Conservation (phyloP, 2,113 vertebrate species). For the Chauna torquata region DNA sequence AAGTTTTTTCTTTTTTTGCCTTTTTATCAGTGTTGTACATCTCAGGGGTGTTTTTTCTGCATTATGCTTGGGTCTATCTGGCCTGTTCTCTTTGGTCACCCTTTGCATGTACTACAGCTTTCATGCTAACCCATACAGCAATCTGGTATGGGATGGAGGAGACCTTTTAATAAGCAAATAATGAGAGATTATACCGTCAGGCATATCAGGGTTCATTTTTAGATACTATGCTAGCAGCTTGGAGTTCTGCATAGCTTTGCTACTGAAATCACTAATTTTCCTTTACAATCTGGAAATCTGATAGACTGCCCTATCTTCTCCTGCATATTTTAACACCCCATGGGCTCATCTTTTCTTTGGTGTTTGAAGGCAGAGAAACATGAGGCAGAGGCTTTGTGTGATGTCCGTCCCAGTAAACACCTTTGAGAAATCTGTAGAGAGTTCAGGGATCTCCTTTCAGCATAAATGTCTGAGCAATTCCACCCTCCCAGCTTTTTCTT, state of each 20-base stretch:
- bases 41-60: background rate
- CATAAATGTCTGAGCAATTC: background rate
- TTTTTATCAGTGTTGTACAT: background rate
- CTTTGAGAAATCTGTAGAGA: background rate
- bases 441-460: background rate
- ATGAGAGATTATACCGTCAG: background rate
- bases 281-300: background rate
- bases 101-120: fast-evolving
- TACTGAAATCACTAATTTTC: background rate
- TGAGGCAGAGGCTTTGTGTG: background rate
- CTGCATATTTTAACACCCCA: background rate
- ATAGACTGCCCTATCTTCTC: background rate
- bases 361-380: background rate
- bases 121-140: background rate
- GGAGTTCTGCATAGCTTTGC: background rate
- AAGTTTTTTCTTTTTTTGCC: background rate
- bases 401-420: background rate
- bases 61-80: background rate
- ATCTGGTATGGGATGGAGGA: background rate
- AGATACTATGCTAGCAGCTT: background rate
- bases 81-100: background rate
- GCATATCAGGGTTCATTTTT: background rate
- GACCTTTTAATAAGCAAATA: background rate
- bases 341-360: background rate
- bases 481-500: background rate